Evolutionary conservation across 2,888 invertebrate species (phyloP), one percentile per base, ranked within the genome.

Genomic region (Drosophila siamana): DNA sequence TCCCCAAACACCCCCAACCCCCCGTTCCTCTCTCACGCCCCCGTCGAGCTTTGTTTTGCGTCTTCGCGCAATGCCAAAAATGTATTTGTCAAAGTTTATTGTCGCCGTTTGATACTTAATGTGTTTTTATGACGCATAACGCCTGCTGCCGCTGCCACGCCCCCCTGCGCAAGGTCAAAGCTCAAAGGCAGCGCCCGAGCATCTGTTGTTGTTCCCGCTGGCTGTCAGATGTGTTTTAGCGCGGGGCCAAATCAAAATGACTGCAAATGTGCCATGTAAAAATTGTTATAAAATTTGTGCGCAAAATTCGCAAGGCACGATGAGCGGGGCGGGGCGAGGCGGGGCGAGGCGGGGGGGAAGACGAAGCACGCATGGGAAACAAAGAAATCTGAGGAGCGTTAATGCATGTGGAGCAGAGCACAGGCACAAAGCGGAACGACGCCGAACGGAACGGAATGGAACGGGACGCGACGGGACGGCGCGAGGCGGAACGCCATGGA

Each of bases 121-220:
- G 81, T 81, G 70, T 69, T 81, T 80, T 84, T 84, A 84, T 84
- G 84, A 81, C 78, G 84, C 84, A 84, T 75, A 80, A 70, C 78
- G 81, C 75, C 36, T 38, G 70, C 48, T 38, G 59, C 33, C 52
- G 59, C 26, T 36, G 59, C 33, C 52, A 65, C 65, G 63, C 69
- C 76, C 63, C 44, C 59, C 15, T 16, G 51, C n/a, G 40, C 60
- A 84, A 84, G 82, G 84, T 82, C 82, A 81, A 67, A 80, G 77
- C 77, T 83, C 68, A 79, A 79, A 81, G 81, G 68, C 83, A 80
- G 62, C 57, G 60, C 48, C 50, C 69, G 64, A 51, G 67, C 78
- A 68, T 60, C 65, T 76, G 82, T 40, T 75, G 38, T 22, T 60
- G 56, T 36, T 54, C 16, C 26, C 59, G 50, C 6, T 46, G 33